Evolutionary conservation across 2,888 invertebrate species (phyloP).

Genomic region (Lasioglossum marginatum): DNA sequence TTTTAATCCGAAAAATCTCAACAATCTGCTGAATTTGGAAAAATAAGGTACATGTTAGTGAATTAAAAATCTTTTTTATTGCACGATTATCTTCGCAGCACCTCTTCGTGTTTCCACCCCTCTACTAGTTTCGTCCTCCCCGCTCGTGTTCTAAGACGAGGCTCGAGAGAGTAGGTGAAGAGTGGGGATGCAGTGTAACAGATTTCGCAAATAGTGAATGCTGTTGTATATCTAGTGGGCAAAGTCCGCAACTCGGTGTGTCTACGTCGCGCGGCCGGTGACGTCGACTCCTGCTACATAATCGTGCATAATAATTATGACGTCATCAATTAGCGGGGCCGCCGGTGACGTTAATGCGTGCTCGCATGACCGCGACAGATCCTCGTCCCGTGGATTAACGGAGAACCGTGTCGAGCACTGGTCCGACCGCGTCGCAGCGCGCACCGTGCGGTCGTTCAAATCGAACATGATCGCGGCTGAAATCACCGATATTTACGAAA

Average conservation of each 20-base stretch:
- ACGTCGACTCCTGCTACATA: constrained; percentile 72
- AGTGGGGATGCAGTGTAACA: neutral
- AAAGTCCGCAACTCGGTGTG: constrained; percentile 77
- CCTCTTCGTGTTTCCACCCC: too few relatives aligned
- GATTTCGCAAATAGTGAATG: neutral
- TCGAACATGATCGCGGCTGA: constrained; percentile 51
- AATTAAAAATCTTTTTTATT: neutral
- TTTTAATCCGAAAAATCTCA: too few relatives aligned
- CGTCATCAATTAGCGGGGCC: constrained; percentile 81
- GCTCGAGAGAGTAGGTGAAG: too few relatives aligned
- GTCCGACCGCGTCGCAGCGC: neutral
- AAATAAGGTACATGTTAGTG: accelerated
- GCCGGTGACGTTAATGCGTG: constrained; percentile 79
- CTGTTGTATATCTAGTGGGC: constrained; percentile 27
- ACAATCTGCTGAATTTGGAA: too few relatives aligned
- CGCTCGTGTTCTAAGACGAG: too few relatives aligned
- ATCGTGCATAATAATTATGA: constrained; percentile 83
- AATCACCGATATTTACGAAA: constrained; percentile 58
- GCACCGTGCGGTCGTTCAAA: constrained; percentile 48
- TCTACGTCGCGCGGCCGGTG: constrained; percentile 61
- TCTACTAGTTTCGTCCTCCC: too few relatives aligned
- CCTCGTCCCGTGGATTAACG: constrained; percentile 59
- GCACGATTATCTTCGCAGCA: too few relatives aligned
- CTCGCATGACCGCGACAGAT: constrained; percentile 71
- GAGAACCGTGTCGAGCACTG: constrained; percentile 45